Evolutionary conservation across 2,113 vertebrate genomes (phyloP).

Genomic region (Campylomormyrus numenius): DNA sequence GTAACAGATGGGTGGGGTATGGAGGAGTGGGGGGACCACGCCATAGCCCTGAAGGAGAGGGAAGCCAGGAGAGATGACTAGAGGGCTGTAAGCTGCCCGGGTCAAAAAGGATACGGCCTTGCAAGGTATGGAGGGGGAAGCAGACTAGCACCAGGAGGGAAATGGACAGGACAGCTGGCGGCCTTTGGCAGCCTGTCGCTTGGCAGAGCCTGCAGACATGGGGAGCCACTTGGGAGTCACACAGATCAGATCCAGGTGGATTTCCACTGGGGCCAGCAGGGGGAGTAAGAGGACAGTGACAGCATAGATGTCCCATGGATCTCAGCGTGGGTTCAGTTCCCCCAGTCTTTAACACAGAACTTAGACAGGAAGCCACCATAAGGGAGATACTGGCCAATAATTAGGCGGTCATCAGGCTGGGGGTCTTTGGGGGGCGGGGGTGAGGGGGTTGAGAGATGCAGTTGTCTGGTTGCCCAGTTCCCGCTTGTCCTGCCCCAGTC

Average conservation of each 20-base stretch:
- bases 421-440: slow-evolving; percentile 10
- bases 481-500: slow-evolving; percentile 25
- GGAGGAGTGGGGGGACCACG: slow-evolving; percentile 61
- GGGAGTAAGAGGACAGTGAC: slow-evolving; percentile 55
- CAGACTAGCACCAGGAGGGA: slow-evolving; percentile 62
- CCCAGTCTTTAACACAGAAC: slow-evolving; percentile 51
- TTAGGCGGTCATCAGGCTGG: slow-evolving; percentile 37
- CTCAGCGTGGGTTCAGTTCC: slow-evolving; percentile 53
- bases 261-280: slow-evolving; percentile 48
- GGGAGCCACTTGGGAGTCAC: slow-evolving; percentile 31
- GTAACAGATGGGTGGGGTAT: slow-evolving; percentile 42
- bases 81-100: slow-evolving; percentile 37
- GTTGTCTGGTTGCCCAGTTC: slow-evolving; percentile 45
- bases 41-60: slow-evolving; percentile 60
- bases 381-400: slow-evolving; percentile 52
- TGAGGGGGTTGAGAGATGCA: neutral
- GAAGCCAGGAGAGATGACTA: slow-evolving; percentile 39
- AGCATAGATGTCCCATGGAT: slow-evolving; percentile 54
- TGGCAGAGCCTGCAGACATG: slow-evolving; percentile 27
- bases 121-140: slow-evolving; percentile 56
- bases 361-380: slow-evolving; percentile 63
- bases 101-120: slow-evolving; percentile 50
- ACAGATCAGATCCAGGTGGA: slow-evolving; percentile 56
- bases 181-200: slow-evolving; percentile 32
- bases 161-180: slow-evolving; percentile 55